Evolutionary conservation across 2,888 invertebrate genomes (phyloP).

Genomic region (Orthosia cruda): DNA sequence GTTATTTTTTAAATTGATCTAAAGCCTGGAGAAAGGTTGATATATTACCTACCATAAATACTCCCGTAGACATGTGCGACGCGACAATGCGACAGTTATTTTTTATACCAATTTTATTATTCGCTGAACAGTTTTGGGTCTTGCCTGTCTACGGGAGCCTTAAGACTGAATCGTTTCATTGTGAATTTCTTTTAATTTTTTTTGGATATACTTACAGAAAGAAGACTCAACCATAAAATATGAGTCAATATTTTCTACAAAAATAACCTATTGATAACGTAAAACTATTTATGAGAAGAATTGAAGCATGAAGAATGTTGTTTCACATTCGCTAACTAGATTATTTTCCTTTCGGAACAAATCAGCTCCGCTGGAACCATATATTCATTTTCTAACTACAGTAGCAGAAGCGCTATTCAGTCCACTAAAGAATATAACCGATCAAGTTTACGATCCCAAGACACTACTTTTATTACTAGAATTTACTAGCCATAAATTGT

Average conservation of each 20-base stretch:
- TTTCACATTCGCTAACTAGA: neutral
- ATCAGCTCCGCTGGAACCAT: neutral
- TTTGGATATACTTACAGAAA: no score
- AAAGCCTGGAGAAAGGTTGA: neutral
- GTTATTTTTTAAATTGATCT: neutral
- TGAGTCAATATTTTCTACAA: no score
- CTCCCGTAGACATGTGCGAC: no score
- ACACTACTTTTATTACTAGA: slow-evolving; percentile 28
- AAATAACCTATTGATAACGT: no score
- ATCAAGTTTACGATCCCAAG: slow-evolving; percentile 25
- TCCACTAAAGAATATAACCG: slow-evolving; percentile 16
- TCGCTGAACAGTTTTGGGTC: no score
- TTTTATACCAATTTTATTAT: neutral
- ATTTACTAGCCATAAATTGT: slow-evolving; percentile 29
- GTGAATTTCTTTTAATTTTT: no score
- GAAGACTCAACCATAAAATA: no score
- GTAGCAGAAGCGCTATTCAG: neutral
- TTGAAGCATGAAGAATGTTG: no score
- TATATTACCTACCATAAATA: no score
- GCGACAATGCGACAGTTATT: no score
- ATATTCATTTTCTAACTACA: neutral
- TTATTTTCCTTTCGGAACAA: neutral
- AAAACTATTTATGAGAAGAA: no score
- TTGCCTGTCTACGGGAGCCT: neutral
- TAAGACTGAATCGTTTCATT: no score